phyloP scores from a whole-genome alignment of 2,113 vertebrate genomes.

The Ailuropoda melanoleuca region DNA sequence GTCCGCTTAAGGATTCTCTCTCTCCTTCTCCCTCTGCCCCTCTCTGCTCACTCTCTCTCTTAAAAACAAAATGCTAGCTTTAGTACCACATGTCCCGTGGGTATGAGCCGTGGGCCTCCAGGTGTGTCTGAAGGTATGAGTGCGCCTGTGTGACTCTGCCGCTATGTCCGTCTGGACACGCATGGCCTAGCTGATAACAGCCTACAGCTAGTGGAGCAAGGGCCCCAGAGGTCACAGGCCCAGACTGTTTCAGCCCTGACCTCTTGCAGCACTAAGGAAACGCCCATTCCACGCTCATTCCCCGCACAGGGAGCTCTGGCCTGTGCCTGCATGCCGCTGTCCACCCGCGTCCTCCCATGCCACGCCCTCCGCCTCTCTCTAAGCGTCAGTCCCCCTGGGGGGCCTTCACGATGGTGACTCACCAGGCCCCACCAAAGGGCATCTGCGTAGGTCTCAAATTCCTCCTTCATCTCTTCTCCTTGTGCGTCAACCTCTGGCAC shows the following conservation, averaged over 20 bases:
- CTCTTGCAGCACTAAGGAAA: neutral
- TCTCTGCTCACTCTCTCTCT: too few relatives aligned
- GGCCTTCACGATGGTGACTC: conserved; percentile 70
- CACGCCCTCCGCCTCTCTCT: accelerated
- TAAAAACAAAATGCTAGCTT: neutral
- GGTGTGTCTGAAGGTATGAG: neutral
- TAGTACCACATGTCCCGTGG: too few relatives aligned
- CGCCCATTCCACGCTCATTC: neutral
- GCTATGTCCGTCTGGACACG: neutral
- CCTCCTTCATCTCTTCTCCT: conserved; percentile 89
- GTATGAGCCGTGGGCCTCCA: accelerated
- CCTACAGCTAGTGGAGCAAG: neutral
- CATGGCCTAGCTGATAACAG: neutral
- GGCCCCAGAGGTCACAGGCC: neutral
- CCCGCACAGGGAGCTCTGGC: neutral
- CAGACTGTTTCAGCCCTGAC: neutral
- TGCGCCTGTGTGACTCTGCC: accelerated
- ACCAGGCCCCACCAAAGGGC: conserved; percentile 99
- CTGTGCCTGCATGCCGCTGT: neutral
- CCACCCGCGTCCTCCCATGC: accelerated
- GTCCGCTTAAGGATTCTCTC: too few relatives aligned
- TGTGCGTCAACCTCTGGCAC: conserved; percentile 88
- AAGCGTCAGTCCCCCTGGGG: accelerated
- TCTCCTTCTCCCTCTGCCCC: too few relatives aligned
- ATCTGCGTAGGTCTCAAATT: conserved; percentile 99